Evolutionary conservation across 2,797 vertebrate genomes (phyloP), one percentile per base, ranked within the genome.

Genomic region (Corythornis leucogaster): DNA sequence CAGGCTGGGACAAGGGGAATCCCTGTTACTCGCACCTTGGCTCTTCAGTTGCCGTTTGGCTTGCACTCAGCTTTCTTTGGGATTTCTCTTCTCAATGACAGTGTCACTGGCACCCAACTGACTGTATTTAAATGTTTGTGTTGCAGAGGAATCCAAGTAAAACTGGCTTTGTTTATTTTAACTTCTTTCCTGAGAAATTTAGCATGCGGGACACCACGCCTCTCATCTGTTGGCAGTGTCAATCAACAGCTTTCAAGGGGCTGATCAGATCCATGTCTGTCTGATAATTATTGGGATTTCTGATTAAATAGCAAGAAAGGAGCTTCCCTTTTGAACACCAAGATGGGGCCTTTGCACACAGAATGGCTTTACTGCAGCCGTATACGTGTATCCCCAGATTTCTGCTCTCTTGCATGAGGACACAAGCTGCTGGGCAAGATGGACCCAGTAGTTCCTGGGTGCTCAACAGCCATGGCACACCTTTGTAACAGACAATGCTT

Each of bases 131-230:
- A 73, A 64, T 15, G 10, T 31, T 71, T 68, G 38, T 9, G 6
- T 24, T 22, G 68, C 0, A 0, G 61, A 54, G 30, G 62, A 82
- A 85, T 74, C 54, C 64, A 64, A 90, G 58, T 31, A 89, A 87
- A 92, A 85, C 38, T 58, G 6, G 0, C 61, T 78, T 80, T 87
- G 57, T 94, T 96, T 89, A 82, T 77, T 80, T 43, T 67, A 54
- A 82, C 16, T 68, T 80, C 38, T 87, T 87, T 85, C 71, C 93
- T 82, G 54, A 93, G 54, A 94, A 85, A 58, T 51, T 64, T n/a
- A 75, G 30, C 54, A 75, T 69, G 62, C 66, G 87, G 69, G 46
- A 67, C 50, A 57, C 35, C 48, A 76, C 0, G 0, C 57, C 75
- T 77, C 68, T 50, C 1, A 0, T 87, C 80, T 64, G 21, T 11